These are phyloP conservation scores for Florisuga fusca DNA, from an alignment of 2,797 vertebrate genomes.

Conservation along the genomic window DNA sequence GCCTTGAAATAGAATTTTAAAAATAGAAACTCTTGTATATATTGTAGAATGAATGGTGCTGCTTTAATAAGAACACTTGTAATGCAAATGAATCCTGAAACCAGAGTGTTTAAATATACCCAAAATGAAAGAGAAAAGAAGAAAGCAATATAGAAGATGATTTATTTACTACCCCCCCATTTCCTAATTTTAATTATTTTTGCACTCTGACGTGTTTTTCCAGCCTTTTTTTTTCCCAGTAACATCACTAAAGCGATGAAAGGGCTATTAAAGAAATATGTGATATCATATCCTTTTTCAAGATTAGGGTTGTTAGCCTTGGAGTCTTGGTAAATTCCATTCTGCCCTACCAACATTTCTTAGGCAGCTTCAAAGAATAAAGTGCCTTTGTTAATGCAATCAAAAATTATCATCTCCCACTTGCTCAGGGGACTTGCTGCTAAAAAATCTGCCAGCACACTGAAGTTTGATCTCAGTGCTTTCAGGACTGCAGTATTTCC, in stretches of 20 bases:
- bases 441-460: not conserved
- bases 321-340: not conserved
- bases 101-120: constrained; percentile 9
- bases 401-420: not conserved
- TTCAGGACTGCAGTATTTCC: not conserved
- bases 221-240: constrained; percentile 18
- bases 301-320: not conserved
- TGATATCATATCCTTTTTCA: not conserved
- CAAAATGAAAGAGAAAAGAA: constrained; percentile 59
- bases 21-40: constrained; percentile 68
- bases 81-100: constrained; percentile 52
- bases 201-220: not conserved
- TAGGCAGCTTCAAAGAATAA: not conserved
- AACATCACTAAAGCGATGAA: constrained; percentile 28
- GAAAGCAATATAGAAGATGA: constrained; percentile 39
- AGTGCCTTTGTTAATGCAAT: not conserved
- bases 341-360: not conserved
- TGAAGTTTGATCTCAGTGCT: not conserved
- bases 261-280: constrained; percentile 41
- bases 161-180: constrained; percentile 44
- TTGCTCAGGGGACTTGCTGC: not conserved
- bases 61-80: constrained; percentile 42
- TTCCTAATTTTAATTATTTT: constrained; percentile 61
- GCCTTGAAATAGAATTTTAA: constrained; percentile 65
- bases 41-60: constrained; percentile 59